Base-by-base conservation (phyloP, 2,888 invertebrate genomes). In the Hedya salicella region DNA sequence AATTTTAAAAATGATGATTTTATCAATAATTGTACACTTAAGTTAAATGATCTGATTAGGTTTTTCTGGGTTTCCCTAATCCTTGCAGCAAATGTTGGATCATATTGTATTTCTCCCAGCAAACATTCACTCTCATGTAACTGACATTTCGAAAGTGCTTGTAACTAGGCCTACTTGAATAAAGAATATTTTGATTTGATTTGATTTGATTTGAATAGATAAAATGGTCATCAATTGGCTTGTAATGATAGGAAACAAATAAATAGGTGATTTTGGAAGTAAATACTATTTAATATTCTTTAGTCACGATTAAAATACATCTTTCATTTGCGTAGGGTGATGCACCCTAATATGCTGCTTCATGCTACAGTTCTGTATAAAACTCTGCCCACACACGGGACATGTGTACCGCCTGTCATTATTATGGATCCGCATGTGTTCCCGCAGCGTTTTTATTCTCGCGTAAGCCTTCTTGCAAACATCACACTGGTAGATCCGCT, bases 401-500 rank as follows among this genome's bases (percentile, higher is more conserved):
- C 92, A 92, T 0, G 88, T 79, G 21, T 89, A 89, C 44, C 90
- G 68, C 59, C 90, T 82, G 72, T 91, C 91, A 70, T 91, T 88
- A 52, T 87, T 88, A 68, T 92, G 92, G 8, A 92, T 91, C 16
- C 91, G 73, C 91, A 91, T 91, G 68, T 92, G 92, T 66, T 92
- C 91, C 0, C 89, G 73, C 13, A 92, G 72, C n/a, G 92, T 91
- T 69, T 91, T 91, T 54, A 89, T 68, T 17, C 92, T 80, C 1
- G 91, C 91, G 66, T 92, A 92, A 0, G 89, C 82, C 70, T 93
- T 93, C 68, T 91, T 87, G 68, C 93, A 94, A 11, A 93, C 87
- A 67, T 92, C 90, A 68, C 94, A 94, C 57, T 93, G 90, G 60
- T 91, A 93, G 39, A 93, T 93, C 73, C 93, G 88, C 39, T 90